Evolutionary conservation across 1,140 invertebrate genomes (phyloP).

Genomic region (Meloidogyne exigua): DNA sequence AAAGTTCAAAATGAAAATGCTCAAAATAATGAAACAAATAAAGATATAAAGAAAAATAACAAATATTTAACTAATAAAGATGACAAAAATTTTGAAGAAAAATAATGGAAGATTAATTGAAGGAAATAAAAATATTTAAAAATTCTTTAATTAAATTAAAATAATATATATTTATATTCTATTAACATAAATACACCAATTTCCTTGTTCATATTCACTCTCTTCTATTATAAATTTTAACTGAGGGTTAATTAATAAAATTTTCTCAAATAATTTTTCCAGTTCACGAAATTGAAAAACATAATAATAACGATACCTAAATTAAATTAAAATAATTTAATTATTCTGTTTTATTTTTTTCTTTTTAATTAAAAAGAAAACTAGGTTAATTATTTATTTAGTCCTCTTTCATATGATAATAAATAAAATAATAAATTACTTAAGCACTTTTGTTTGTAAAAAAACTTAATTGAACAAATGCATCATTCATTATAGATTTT

Average conservation of each 20-base stretch:
- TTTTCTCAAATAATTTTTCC: not conserved
- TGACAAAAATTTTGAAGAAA: no score
- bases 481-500: constrained; percentile 2
- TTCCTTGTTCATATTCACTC: constrained; percentile 21
- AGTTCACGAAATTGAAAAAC: constrained; percentile 13
- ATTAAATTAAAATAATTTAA: not conserved
- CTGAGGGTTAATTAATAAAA: not conserved
- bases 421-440: not conserved
- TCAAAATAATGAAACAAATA: not conserved
- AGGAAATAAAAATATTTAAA: not conserved
- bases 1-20: not conserved
- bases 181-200: constrained; percentile 19
- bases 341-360: not conserved
- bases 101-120: not conserved
- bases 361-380: no score
- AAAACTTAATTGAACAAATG: not conserved
- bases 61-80: no score
- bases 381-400: no score
- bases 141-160: not conserved
- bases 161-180: not conserved
- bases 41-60: not conserved
- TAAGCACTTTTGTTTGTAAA: constrained; percentile 14
- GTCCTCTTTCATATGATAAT: no score
- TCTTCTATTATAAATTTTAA: not conserved
- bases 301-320: constrained; percentile 22